Conservation (phyloP, 1,140 invertebrate species). For the Nasonia vitripennis region DNA sequence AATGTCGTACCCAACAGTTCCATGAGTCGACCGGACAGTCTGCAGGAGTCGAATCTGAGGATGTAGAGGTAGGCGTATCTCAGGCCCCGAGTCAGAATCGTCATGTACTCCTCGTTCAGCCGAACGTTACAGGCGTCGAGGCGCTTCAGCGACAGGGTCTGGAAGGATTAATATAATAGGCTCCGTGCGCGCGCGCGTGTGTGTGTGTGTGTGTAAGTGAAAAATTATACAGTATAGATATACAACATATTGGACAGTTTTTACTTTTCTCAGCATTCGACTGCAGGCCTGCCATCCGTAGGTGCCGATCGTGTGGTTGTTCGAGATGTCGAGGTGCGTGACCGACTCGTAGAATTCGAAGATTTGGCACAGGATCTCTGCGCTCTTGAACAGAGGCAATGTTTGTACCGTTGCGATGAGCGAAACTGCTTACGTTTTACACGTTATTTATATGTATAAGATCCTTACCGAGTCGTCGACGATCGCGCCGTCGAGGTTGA, state of each 20-base stretch:
- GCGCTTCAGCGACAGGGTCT: slow-evolving; percentile 41
- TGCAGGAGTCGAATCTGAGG: slow-evolving; percentile 36
- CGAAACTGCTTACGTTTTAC: neutral
- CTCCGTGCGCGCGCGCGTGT: too few species aligned
- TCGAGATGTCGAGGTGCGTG: slow-evolving; percentile 40
- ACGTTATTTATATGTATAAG: neutral
- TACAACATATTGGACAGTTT: neutral
- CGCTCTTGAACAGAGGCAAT: slow-evolving; percentile 23
- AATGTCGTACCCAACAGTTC: slow-evolving; percentile 37
- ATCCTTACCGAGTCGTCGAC: slow-evolving; percentile 24
- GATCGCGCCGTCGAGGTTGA: slow-evolving; percentile 40
- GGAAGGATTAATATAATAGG: neutral
- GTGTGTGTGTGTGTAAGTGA: too few species aligned
- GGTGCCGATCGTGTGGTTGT: slow-evolving; percentile 29
- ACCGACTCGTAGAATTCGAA: slow-evolving; percentile 51
- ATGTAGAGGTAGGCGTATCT: slow-evolving; percentile 42
- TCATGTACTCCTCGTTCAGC: slow-evolving; percentile 50
- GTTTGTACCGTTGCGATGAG: neutral
- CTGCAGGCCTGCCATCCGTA: slow-evolving; percentile 49
- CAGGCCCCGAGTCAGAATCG: slow-evolving; percentile 35
- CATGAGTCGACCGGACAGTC: slow-evolving; percentile 36
- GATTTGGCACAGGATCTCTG: slow-evolving; percentile 47
- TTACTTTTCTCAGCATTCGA: slow-evolving; percentile 50
- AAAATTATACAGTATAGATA: too few species aligned
- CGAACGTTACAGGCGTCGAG: slow-evolving; percentile 40